Evolutionary conservation across 2,888 invertebrate species (phyloP).

Genomic region (Zaprionus bogoriensis): DNA sequence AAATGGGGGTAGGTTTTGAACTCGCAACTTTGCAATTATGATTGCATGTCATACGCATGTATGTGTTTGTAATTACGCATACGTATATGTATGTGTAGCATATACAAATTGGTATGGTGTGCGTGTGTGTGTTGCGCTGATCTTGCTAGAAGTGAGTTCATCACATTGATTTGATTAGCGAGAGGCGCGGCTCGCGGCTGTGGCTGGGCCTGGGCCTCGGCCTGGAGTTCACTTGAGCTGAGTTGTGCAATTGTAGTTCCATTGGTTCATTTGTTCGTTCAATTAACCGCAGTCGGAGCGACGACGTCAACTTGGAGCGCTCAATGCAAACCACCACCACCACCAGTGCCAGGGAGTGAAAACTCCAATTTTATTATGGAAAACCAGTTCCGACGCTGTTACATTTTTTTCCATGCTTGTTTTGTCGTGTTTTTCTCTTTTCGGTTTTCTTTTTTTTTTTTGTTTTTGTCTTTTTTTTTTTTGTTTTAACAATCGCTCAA

Average conservation of each 20-base stretch:
- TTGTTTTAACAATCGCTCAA: conserved; percentile 27
- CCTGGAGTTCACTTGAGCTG: not conserved
- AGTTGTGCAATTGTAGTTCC: conserved; percentile 46
- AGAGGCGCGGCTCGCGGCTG: conserved; percentile 40
- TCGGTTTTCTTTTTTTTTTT: conserved; percentile 25
- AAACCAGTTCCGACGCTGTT: conserved; percentile 42
- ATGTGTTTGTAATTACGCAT: too few species aligned
- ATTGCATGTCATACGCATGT: conserved; percentile 47
- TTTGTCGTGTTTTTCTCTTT: conserved; percentile 1
- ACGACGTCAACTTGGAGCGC: not conserved
- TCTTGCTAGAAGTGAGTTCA: conserved; percentile 57
- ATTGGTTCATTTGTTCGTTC: too few species aligned
- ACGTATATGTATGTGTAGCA: conserved; percentile 1
- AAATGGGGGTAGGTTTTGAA: conserved; percentile 58
- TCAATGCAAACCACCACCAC: conserved; percentile 58
- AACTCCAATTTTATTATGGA: conserved; percentile 38
- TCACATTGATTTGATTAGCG: conserved; percentile 57
- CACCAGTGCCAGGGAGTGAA: too few species aligned
- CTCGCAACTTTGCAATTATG: conserved; percentile 53
- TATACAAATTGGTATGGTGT: conserved; percentile 2
- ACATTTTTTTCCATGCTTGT: conserved; percentile 12
- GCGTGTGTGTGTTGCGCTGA: conserved; percentile 36
- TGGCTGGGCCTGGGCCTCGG: too few species aligned
- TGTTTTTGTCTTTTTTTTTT: conserved; percentile 2
- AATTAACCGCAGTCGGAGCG: conserved; percentile 44